Evolutionary conservation across 2,113 vertebrate species (phyloP), one percentile per base, ranked within the genome.

Genomic region (Abramis brama): DNA sequence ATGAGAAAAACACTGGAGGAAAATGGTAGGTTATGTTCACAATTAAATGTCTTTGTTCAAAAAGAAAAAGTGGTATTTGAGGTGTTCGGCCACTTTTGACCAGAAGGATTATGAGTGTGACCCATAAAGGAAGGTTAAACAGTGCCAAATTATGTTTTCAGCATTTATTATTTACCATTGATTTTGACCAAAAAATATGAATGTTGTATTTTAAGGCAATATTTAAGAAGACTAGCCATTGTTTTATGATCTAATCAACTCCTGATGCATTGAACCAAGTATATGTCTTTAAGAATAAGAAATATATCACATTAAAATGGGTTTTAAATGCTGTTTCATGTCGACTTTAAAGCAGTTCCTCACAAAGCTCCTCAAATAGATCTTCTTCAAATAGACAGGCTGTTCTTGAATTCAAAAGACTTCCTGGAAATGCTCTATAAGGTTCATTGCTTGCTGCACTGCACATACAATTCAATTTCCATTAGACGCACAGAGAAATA

Each of bases 381-480:
- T 75, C 39, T 25, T 45, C 39, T 74, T 74, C 43, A 75, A 74
- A 74, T 6, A 25, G 43, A 75, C 71, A 0, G 43, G 12, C n/a
- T 0, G 13, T 27, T 47, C 73, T 75, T 50, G 73, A n/a, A 75
- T 75, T 75, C 71, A 75, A 75, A 75, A 39, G 71, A 50, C 43
- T 50, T 50, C 43, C 43, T 50, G 6, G 12, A 75, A 75, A 47
- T 75, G 43, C 43, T 75, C 75, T 36, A 57, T 57, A 55, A 33
- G 75, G 47, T 57, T 19, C 47, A 25, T 45, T 80, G 59, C 33
- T 64, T 64, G 8, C 33, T 66, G 33, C 79, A 81, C 33, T 66
- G 33, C 79, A 81, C 52, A 84, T 57, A 50, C 55, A 52, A 12
- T 21, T 86, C 43, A 64, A 47, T 68, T 82, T 82, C 55, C 80